Evolutionary conservation across 2,888 invertebrate species (phyloP).

Genomic region (Acronicta leporina): DNA sequence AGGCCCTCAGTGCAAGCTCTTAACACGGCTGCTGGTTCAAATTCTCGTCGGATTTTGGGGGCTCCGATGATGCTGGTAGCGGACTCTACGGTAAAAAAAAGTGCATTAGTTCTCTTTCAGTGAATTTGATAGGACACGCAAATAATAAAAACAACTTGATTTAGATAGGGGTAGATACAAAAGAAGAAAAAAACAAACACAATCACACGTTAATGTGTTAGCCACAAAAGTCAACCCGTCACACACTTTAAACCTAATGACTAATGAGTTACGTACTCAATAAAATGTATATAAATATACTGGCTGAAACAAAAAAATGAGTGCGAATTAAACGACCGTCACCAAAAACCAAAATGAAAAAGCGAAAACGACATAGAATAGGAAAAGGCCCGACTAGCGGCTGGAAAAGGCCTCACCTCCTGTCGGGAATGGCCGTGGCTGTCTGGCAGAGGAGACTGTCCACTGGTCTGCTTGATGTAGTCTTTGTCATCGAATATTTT

Average conservation of each 20-base stretch:
- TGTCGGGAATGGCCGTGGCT: slow-evolving; percentile 80
- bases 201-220: slow-evolving; percentile 47
- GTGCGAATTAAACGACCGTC: slow-evolving; percentile 67
- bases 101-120: slow-evolving; percentile 27
- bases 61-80: slow-evolving; percentile 89
- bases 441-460: slow-evolving; percentile 79
- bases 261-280: slow-evolving; percentile 72
- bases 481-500: slow-evolving; percentile 98
- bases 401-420: slow-evolving; percentile 82
- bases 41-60: slow-evolving; percentile 92
- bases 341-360: slow-evolving; percentile 67
- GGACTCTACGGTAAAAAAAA: slow-evolving; percentile 91
- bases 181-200: slow-evolving; percentile 58
- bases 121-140: slow-evolving; percentile 20
- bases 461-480: slow-evolving; percentile 94
- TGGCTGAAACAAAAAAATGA: slow-evolving; percentile 85
- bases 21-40: slow-evolving; percentile 92
- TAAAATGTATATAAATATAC: slow-evolving; percentile 87
- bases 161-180: slow-evolving; percentile 51
- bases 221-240: slow-evolving; percentile 53
- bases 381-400: slow-evolving; percentile 52
- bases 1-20: slow-evolving; percentile 53
- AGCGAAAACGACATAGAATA: slow-evolving; percentile 62
- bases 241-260: slow-evolving; percentile 55
- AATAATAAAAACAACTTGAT: slow-evolving; percentile 45